These are phyloP conservation scores for Stylophora pistillata DNA, from an alignment of 64 coral and sea anemone genomes.

Conservation along the genomic window DNA sequence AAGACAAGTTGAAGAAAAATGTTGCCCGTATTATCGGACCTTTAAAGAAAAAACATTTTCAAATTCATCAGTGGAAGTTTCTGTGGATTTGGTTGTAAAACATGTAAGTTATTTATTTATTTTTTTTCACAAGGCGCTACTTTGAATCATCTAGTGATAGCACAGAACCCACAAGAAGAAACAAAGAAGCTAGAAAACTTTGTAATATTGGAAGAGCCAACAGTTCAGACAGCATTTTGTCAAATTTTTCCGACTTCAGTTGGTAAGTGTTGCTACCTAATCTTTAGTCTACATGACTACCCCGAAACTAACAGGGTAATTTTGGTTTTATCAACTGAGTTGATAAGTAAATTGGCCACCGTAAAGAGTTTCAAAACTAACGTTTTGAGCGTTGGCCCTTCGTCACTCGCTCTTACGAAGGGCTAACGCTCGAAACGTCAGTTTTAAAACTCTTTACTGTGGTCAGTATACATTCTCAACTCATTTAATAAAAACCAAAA, in stretches of 20 bases:
- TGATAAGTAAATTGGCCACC: no score
- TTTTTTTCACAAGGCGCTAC: slow-evolving; percentile 2
- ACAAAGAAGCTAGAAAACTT: neutral
- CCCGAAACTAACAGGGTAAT: neutral
- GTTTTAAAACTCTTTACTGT: no score
- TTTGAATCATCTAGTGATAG: slow-evolving; percentile 25
- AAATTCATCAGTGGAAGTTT: neutral
- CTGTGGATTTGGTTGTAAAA: neutral
- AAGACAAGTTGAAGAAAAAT: no score
- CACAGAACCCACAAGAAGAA: neutral
- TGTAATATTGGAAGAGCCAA: neutral
- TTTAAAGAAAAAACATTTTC: neutral
- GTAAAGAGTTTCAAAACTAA: no score
- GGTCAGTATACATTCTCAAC: no score
- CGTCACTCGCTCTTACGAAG: no score
- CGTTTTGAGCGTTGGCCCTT: no score
- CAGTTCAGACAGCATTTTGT: neutral
- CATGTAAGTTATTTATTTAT: neutral
- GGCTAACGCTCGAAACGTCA: no score
- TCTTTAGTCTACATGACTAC: neutral
- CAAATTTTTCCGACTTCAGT: slow-evolving; percentile 6
- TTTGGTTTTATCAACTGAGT: no score
- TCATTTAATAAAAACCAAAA: no score
- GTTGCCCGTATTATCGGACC: no score
- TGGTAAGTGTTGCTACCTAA: neutral